phyloP scores from a whole-genome alignment of 2,888 invertebrate species.

The Labia minor region DNA sequence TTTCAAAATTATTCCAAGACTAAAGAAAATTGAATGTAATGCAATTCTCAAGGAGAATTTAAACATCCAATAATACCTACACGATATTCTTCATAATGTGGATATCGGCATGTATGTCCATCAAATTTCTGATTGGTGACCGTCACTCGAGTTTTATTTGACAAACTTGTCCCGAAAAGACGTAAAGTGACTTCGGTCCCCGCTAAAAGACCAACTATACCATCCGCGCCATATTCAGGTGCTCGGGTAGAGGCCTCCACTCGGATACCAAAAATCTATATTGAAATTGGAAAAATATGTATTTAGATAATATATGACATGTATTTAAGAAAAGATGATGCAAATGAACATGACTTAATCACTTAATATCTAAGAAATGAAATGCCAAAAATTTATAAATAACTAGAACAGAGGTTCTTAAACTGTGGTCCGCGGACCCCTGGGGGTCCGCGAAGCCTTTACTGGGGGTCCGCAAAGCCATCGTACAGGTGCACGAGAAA shows the following conservation, averaged over 20 bases:
- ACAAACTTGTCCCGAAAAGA: conserved; percentile 62
- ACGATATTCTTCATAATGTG: conserved; percentile 41
- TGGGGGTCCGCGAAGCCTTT: no score
- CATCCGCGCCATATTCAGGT: conserved; percentile 36
- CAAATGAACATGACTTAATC: no score
- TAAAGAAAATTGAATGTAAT: no score
- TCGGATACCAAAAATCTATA: conserved; percentile 27
- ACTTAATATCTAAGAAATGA: no score
- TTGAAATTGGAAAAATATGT: neutral
- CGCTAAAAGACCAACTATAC: conserved; percentile 58
- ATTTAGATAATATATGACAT: neutral
- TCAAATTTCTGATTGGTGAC: conserved; percentile 52
- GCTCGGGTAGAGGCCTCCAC: conserved; percentile 30
- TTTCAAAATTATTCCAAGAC: no score
- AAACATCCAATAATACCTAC: no score
- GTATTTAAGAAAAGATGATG: neutral
- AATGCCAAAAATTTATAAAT: no score
- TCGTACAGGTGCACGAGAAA: no score
- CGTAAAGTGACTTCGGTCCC: conserved; percentile 50
- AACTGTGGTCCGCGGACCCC: no score
- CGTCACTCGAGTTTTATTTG: conserved; percentile 52
- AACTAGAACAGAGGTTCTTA: no score
- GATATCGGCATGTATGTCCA: conserved; percentile 52
- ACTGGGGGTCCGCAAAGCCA: no score
- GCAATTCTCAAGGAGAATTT: no score